Conservation (phyloP, 1,140 invertebrate species). For the Pantala flavescens region DNA sequence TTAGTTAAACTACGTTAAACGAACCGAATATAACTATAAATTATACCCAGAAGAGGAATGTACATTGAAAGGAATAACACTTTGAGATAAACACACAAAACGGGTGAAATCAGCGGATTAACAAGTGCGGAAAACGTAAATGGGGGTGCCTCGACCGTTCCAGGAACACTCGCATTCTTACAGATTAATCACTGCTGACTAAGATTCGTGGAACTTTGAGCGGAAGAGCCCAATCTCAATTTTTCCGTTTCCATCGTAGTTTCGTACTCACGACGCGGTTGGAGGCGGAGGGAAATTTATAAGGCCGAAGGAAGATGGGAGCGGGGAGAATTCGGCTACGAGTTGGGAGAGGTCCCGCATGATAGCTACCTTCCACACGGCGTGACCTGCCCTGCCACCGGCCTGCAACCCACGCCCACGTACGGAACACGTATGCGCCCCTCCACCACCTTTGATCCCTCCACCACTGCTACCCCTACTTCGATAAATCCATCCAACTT, state of each 20-base stretch:
- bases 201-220: background rate
- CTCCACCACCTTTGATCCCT: background rate
- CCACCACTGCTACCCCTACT: background rate
- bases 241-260: background rate
- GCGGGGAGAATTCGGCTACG: background rate
- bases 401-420: background rate
- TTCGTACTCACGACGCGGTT: background rate
- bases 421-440: background rate
- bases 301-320: background rate
- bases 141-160: no score
- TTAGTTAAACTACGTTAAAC: no score
- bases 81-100: no score
- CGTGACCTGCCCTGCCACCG: background rate
- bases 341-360: background rate
- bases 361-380: slow-evolving; percentile 3
- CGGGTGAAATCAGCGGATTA: no score
- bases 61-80: no score
- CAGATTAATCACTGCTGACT: no score
- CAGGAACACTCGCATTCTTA: no score
- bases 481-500: no score
- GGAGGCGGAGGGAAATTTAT: background rate
- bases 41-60: no score
- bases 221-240: background rate
- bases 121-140: no score
- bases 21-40: no score